Percentiles rank a stretch among this genome's conserved stretches.
Conservation (phyloP, 2,113 vertebrate genomes). For the Falco punctatus region DNA sequence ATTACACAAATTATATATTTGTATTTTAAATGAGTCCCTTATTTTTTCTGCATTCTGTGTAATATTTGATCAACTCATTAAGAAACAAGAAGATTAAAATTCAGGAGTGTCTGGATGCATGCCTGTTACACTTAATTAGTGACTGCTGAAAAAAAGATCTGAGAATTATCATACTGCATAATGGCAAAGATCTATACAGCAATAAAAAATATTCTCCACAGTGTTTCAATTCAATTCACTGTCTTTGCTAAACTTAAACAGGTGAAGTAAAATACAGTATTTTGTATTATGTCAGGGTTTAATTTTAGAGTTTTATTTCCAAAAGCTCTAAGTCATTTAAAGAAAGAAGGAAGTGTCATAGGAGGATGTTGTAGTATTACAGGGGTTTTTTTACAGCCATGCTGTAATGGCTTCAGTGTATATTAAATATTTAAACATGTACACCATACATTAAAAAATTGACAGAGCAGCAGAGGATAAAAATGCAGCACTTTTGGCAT, state of each 20-base stretch:
- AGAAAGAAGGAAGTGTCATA: background rate
- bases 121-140: slow-evolving; percentile 36
- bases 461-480: background rate
- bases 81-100: slow-evolving; percentile 54
- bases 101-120: slow-evolving; percentile 30
- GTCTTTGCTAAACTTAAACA: background rate
- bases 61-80: slow-evolving; percentile 45
- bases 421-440: slow-evolving; percentile 27
- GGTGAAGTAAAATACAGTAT: background rate
- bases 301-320: background rate
- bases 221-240: background rate
- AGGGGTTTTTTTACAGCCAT: background rate
- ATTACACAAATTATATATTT: slow-evolving; percentile 22
- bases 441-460: background rate
- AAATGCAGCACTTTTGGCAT: background rate
- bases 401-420: background rate
- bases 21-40: background rate
- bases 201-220: background rate
- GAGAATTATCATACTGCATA: slow-evolving; percentile 19
- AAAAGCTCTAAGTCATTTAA: background rate
- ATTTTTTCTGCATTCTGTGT: slow-evolving; percentile 27
- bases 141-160: background rate
- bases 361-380: background rate
- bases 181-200: background rate
- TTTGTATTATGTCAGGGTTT: background rate